Evolutionary conservation across 1,140 invertebrate species (phyloP), one percentile per base, ranked within the genome.

Genomic region (Patella vulgata): DNA sequence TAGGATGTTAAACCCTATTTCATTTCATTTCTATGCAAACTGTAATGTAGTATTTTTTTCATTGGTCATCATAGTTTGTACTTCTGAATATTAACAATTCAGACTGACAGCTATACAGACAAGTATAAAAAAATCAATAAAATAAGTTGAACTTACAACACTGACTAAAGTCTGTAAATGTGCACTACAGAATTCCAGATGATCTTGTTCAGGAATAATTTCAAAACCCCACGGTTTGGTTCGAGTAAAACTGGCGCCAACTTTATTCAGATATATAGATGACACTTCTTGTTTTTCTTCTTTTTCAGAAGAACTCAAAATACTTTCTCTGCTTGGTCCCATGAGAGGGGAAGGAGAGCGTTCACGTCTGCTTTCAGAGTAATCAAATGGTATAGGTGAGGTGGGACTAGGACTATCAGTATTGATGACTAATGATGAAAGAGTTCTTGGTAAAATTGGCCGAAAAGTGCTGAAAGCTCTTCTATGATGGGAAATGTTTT

Each of bases 391-490:
- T 40, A 48, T 55, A 28, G 53, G 47, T 33, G 53, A 55, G 17
- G 60, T 66, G 2, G 66, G 61, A 6, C 57, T 44, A 0, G 61
- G 51, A 2, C 61, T 68, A n/a, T 79, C 73, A 2, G 70, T 61
- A 11, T 69, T 74, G 1, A 79, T 68, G 54, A 96, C 85, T 79
- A 92, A 93, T 3, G 91, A 90, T 0, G 94, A 96, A 66, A 97
- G 86, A 28, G 94, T 96, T n/a, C 93, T 88, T 0, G 94, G 95
- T 75, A 98, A 93, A 31, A 96, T 96, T 0, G 93, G 91, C 52
- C 92, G 78, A 69, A 86, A 87, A 36, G 78, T 81, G 25, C 77
- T 79, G 61, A 85, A 85, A 31, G 72, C 53, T 68, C 76, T 86
- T 71, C 86, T 87, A 70, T 80, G 74, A 74, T 19, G 59, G 66